A percentile compares a stretch with the other conserved stretches of the same genome.
Evolutionary conservation across 2,797 vertebrate genomes (phyloP).

Genomic region (Threskiornis aethiopicus): DNA sequence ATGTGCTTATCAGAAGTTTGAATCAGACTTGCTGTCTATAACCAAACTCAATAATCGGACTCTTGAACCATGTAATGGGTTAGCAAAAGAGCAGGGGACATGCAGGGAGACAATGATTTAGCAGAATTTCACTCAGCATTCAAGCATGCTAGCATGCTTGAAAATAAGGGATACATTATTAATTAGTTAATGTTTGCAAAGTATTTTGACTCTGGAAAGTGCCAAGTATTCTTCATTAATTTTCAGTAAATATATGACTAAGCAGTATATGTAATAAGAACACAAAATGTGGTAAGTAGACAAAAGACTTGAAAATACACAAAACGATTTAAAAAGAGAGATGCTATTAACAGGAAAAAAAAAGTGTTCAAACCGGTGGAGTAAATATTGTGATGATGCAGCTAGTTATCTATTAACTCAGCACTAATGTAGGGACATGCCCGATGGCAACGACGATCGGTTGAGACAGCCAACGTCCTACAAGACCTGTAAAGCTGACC

Average conservation of each 20-base stretch:
- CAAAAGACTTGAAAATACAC: conserved; percentile 28
- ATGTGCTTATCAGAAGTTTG: conserved; percentile 46
- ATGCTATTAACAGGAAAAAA: background rate
- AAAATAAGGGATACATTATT: conserved; percentile 68
- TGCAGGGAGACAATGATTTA: conserved; percentile 49
- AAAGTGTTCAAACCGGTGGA: background rate
- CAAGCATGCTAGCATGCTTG: conserved; percentile 50
- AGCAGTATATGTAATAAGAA: conserved; percentile 44
- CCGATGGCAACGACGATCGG: background rate
- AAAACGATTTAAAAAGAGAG: conserved; percentile 3
- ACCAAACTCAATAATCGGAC: background rate
- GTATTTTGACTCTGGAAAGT: conserved; percentile 34
- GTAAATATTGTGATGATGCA: conserved; percentile 52
- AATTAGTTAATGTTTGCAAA: conserved; percentile 68
- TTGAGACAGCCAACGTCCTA: background rate
- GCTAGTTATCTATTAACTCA: conserved; percentile 48
- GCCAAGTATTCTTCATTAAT: conserved; percentile 45
- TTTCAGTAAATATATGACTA: conserved; percentile 56
- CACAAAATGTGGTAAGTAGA: conserved; percentile 37
- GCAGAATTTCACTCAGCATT: conserved; percentile 52
- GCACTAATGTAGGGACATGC: background rate
- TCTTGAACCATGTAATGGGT: conserved; percentile 19
- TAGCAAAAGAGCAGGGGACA: conserved; percentile 10
- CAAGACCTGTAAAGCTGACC: conserved; percentile 29
- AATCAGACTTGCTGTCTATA: conserved; percentile 34